Evolutionary conservation across 1,140 invertebrate species (phyloP).

Genomic region (Lineus longissimus): DNA sequence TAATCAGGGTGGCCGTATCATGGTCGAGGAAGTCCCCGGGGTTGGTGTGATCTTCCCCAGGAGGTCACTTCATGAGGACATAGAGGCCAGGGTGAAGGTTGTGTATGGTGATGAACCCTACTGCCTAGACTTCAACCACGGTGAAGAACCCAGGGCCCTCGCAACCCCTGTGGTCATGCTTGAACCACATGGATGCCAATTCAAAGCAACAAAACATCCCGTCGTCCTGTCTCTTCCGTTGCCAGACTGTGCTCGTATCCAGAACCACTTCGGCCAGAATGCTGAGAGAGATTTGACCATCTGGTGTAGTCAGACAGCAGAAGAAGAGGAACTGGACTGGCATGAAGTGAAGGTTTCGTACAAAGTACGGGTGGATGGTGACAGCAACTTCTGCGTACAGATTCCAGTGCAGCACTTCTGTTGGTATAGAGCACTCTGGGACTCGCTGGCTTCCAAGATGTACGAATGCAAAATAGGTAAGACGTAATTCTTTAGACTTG

Average conservation of each 20-base stretch:
- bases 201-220: conserved; percentile 16
- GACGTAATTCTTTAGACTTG: too few species aligned
- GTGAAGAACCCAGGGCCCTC: conserved; percentile 15
- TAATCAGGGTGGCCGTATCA: conserved; percentile 23
- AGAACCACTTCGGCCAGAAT: conserved; percentile 11
- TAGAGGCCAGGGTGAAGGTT: conserved; percentile 31
- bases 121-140: neutral
- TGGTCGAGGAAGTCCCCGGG: conserved; percentile 28
- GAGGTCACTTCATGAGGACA: conserved; percentile 24
- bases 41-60: conserved; percentile 35
- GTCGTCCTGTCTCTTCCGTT: conserved; percentile 28
- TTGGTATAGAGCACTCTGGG: conserved; percentile 39
- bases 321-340: conserved; percentile 7
- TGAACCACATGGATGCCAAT: conserved; percentile 36
- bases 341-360: conserved; percentile 7
- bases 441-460: conserved; percentile 24
- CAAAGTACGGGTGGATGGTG: conserved; percentile 11
- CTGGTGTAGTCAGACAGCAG: conserved; percentile 5
- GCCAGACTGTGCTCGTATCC: conserved; percentile 29
- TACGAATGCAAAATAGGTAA: conserved; percentile 29
- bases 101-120: conserved; percentile 25
- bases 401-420: conserved; percentile 39
- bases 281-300: conserved; percentile 14
- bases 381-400: conserved; percentile 14
- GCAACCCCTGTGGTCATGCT: conserved; percentile 40